phyloP scores from a whole-genome alignment of 2,113 vertebrate genomes.

The Oenanthe oenanthe region DNA sequence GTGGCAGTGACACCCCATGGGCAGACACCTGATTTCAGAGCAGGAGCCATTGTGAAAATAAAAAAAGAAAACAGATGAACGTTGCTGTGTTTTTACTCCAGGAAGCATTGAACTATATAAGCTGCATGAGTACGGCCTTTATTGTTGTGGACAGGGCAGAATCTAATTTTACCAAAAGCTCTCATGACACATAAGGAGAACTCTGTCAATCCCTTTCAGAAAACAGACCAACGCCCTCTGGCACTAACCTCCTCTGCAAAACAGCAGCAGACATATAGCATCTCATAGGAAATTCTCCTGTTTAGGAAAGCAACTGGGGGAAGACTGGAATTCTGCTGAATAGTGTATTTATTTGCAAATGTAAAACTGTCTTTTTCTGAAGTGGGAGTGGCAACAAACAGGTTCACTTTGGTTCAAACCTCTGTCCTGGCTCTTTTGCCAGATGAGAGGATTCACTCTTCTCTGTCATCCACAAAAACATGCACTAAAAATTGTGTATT shows the following conservation, averaged over 20 bases:
- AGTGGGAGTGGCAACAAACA: not conserved
- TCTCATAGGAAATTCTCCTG: not conserved
- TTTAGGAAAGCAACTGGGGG: not conserved
- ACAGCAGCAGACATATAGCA: not conserved
- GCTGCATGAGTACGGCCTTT: slow-evolving; percentile 20
- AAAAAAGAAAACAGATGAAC: not conserved
- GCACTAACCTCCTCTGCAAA: not conserved
- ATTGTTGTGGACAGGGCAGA: slow-evolving; percentile 50
- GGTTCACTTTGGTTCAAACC: not conserved
- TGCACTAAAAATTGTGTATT: not conserved
- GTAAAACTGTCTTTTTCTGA: not conserved
- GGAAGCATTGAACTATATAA: not conserved
- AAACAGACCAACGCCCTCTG: slow-evolving; percentile 38
- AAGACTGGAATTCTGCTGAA: not conserved
- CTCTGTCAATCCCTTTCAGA: not conserved
- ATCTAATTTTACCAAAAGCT: slow-evolving; percentile 40
- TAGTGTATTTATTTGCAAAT: not conserved
- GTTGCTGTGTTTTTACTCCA: slow-evolving; percentile 45
- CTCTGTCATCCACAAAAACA: not conserved
- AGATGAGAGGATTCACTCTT: not conserved
- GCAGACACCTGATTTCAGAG: not conserved
- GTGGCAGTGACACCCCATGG: not conserved
- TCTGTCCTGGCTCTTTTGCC: not conserved
- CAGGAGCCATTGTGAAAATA: not conserved
- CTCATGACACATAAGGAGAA: slow-evolving; percentile 15